Evolutionary conservation across 2,888 invertebrate species (phyloP).

Genomic region (Drosophila formosana): DNA sequence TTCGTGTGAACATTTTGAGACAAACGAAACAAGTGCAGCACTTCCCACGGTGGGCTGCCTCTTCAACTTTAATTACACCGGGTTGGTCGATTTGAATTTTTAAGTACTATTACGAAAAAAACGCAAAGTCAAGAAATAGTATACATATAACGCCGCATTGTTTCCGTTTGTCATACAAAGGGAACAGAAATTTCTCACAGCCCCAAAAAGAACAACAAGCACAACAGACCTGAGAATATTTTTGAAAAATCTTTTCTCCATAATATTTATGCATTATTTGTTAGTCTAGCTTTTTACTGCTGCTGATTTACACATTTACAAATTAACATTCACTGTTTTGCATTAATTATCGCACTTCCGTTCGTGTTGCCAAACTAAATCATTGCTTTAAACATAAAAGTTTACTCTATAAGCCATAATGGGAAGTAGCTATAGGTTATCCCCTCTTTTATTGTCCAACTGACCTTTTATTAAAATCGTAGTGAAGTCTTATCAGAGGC

Average conservation of each 20-base stretch:
- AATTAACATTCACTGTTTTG: conserved; percentile 75
- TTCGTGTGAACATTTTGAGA: conserved; percentile 70
- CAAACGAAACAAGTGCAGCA: conserved; percentile 76
- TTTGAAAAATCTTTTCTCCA: conserved; percentile 44
- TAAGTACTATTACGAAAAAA: conserved; percentile 52
- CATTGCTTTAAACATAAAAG: conserved; percentile 40
- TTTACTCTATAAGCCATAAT: neutral
- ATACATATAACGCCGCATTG: conserved; percentile 62
- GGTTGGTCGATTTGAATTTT: conserved; percentile 67
- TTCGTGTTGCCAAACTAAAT: conserved; percentile 59
- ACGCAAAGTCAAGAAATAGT: conserved; percentile 57
- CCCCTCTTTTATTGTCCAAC: neutral
- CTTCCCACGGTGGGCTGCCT: conserved; percentile 71
- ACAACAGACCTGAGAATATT: conserved; percentile 61
- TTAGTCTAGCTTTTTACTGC: conserved; percentile 34
- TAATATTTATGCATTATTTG: conserved; percentile 76
- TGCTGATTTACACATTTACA: conserved; percentile 70
- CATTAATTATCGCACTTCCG: conserved; percentile 79
- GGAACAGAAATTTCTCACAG: conserved; percentile 79
- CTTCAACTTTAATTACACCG: conserved; percentile 78
- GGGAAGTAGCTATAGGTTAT: neutral
- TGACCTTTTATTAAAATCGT: conserved; percentile 24
- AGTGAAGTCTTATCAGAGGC: conserved; percentile 66
- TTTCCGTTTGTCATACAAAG: conserved; percentile 61
- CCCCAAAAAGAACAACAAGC: conserved; percentile 65